Evolutionary conservation across 23 tunicate species (phyloP).

Genomic region (Trididemnum clinides): DNA sequence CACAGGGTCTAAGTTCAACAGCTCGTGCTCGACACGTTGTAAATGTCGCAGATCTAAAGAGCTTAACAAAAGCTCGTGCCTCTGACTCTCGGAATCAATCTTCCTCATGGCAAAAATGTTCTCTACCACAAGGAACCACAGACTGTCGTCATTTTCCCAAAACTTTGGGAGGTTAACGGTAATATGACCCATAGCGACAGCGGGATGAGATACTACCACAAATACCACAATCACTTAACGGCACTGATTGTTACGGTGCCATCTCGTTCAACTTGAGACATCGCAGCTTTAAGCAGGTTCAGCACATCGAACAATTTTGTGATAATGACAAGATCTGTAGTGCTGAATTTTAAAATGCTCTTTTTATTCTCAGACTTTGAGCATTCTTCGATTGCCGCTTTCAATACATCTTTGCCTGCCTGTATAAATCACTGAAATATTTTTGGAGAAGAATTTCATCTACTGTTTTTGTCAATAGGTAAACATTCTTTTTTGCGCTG

Average conservation of each 20-base stretch:
- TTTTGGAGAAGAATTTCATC: not conserved
- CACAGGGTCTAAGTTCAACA: too few relatives aligned
- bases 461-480: too few relatives aligned
- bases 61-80: too few relatives aligned
- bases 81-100: too few relatives aligned
- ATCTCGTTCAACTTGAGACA: slow-evolving; percentile 13
- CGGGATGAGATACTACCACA: too few relatives aligned
- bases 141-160: not conserved
- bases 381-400: not conserved
- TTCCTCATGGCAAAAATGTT: too few relatives aligned
- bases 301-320: slow-evolving; percentile 6
- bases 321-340: not conserved
- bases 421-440: not conserved
- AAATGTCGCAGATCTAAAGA: too few relatives aligned
- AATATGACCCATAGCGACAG: not conserved
- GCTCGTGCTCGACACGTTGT: too few relatives aligned
- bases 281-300: not conserved
- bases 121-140: too few relatives aligned
- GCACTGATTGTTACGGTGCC: not conserved
- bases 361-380: slow-evolving; percentile 7
- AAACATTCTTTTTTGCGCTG: too few relatives aligned
- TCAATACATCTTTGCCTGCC: too few relatives aligned
- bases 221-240: too few relatives aligned
- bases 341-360: slow-evolving; percentile 7
- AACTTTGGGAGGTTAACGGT: not conserved